Conservation (phyloP, 2,113 vertebrate species). For the Pseudopipra pipra region DNA sequence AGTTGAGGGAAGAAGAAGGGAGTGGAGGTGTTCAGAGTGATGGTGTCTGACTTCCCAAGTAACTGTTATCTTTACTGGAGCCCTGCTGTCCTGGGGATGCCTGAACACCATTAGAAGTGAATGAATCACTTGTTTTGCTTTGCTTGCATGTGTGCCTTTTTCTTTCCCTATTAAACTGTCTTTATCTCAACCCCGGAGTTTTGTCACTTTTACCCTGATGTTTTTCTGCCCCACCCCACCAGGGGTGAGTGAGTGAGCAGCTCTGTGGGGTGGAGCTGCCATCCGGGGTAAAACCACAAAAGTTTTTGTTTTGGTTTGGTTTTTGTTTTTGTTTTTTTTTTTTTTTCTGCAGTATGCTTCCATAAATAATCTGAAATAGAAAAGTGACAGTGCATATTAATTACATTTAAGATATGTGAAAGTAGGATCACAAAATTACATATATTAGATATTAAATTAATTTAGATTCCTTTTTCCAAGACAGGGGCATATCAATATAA, state of each 20-base stretch:
- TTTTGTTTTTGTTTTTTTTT: no score
- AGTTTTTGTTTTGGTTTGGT: background rate
- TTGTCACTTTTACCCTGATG: background rate
- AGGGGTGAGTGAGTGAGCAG: background rate
- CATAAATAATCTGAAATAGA: background rate
- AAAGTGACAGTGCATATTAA: conserved; percentile 14
- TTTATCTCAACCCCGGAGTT: background rate
- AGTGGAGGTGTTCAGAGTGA: background rate
- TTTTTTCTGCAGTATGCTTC: background rate
- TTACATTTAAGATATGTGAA: conserved; percentile 11
- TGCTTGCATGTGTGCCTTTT: background rate
- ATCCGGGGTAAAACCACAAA: background rate
- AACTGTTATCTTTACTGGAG: background rate
- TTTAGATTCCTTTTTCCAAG: background rate
- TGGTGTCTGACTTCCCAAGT: background rate
- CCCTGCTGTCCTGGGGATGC: background rate
- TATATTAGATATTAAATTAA: background rate
- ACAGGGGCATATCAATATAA: background rate
- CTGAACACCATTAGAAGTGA: background rate
- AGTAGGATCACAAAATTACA: background rate
- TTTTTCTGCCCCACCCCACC: background rate
- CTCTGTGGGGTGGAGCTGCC: background rate
- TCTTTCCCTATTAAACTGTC: background rate
- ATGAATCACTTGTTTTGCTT: background rate
- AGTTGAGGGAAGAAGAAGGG: background rate